Evolutionary conservation across 2,797 vertebrate genomes (phyloP), one percentile per base, ranked within the genome.

Genomic region (Falco berigora): DNA sequence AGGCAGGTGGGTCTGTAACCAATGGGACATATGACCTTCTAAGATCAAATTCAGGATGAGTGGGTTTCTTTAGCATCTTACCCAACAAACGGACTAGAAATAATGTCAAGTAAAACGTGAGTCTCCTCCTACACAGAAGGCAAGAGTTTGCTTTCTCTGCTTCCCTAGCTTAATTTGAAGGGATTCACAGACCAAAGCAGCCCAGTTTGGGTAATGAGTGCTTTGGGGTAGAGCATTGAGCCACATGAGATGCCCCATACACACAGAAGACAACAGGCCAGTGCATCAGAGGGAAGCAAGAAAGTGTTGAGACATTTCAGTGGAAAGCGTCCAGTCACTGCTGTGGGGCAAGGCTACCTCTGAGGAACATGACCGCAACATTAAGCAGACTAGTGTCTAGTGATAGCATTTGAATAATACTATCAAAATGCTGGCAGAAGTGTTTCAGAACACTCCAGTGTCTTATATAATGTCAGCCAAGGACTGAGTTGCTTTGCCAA

Each of bases 371-470:
- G 6, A 32, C 44, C 12, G 9, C 12, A 22, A 19, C 19, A 12
- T 32, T 47, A 53, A 86, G 36, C 46, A 82, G 62, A n/a, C 6
- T 11, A 20, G 28, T 71, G 38, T 64, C 49, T 40, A 34, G 75
- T 12, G 64, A 24, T 14, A 68, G 38, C 1, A 0, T 75, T 94
- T 78, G 82, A 90, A 55, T 79, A 82, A 46, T 55, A 14, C 58
- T 16, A 52, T 53, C n/a, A 64, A 72, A 92, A 64, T 58, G 49
- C 78, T 62, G 69, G 85, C 58, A 91, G 84, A 61, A 5, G 1
- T 46, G 59, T 77, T 94, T 92, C 72, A 84, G 80, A 95, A 75
- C 76, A 91, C 55, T 92, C 53, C 90, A 88, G 90, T 92, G 55
- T 71, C 90, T 88, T 91, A 66, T 20, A 30, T 82, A 91, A 77